phyloP scores from a whole-genome alignment of 1,140 invertebrate genomes.

The Drosophila punjabiensis region DNA sequence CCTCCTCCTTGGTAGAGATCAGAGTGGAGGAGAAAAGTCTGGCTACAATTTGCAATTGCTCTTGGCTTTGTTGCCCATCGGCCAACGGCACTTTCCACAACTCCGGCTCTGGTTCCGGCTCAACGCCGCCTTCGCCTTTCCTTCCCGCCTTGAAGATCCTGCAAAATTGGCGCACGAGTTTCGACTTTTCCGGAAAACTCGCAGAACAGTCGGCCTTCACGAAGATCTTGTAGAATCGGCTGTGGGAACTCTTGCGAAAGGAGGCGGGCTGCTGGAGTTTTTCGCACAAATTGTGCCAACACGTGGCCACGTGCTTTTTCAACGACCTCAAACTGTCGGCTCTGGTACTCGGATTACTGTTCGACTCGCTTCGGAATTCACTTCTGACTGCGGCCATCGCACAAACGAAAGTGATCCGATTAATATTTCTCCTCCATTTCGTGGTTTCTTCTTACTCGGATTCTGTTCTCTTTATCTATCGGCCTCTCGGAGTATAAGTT shows the following conservation, averaged over 20 bases:
- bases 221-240: constrained; percentile 48
- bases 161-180: constrained; percentile 49
- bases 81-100: constrained; percentile 14
- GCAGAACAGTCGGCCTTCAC: constrained; percentile 42
- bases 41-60: constrained; percentile 57
- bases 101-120: constrained; percentile 5
- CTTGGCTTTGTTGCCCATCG: constrained; percentile 12
- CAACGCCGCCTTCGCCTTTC: constrained; percentile 4
- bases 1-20: constrained; percentile 44
- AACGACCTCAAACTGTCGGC: constrained; percentile 58
- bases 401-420: constrained; percentile 57
- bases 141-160: constrained; percentile 43
- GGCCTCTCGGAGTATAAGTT: too few species aligned
- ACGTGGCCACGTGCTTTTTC: constrained; percentile 74
- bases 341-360: constrained; percentile 44
- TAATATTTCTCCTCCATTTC: constrained; percentile 1
- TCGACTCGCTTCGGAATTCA: constrained; percentile 77
- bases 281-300: constrained; percentile 69
- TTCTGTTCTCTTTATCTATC: not conserved
- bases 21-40: constrained; percentile 71
- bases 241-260: constrained; percentile 29
- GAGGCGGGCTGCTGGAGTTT: constrained; percentile 45
- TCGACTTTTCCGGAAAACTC: constrained; percentile 41
- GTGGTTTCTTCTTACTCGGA: not conserved
- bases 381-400: constrained; percentile 78